Evolutionary conservation across 1,140 invertebrate species (phyloP), one percentile per base, ranked within the genome.

Genomic region (Drosophila sp.): DNA sequence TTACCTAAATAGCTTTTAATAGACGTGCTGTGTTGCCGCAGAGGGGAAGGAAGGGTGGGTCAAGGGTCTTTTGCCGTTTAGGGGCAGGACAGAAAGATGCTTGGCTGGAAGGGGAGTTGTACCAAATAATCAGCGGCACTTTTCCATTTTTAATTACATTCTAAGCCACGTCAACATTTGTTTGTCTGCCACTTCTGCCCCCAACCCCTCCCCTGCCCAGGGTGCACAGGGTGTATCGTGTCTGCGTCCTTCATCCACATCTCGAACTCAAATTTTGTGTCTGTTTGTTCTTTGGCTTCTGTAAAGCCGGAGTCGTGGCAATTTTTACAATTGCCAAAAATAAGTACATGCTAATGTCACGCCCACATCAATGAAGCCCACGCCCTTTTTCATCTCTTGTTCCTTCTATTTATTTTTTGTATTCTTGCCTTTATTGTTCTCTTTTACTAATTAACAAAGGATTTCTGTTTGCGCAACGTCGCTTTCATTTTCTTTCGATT

Each of bases 391-490:
- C 25, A 50, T 32, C 36, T 38, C n/a, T 27, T 16, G 13, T 45
- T 48, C 21, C 4, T 65, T 61, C 53, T 57, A 50, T 46, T 43
- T 72, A 69, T 57, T 57, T 38, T 56, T 46, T 54, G 32, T 18
- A 7, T 3, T 38, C 56, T 2, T 64, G 61, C 43, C 7, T 45
- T 73, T 75, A 64, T 64, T 57, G 36, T 61, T 61, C 48, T 34
- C 45, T n/a, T 57, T 65, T 29, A 76, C 81, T 84, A 84, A 84
- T 84, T 84, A 84, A 80, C 81, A 81, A 84, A 78, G 79, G 75
- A 78, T 87, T 84, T 65, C 45, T 77, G 81, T 75, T 87, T 87
- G 78, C 82, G 51, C 77, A 80, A 86, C 58, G 69, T 54, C 66
- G 76, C 64, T 75, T 59, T 72, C 66, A 78, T 71, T 75, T 62